phyloP scores from a whole-genome alignment of 30 jellyfish, hydroid and myxozoan species.

The Aurelia aurita complex sp. Pacific region DNA sequence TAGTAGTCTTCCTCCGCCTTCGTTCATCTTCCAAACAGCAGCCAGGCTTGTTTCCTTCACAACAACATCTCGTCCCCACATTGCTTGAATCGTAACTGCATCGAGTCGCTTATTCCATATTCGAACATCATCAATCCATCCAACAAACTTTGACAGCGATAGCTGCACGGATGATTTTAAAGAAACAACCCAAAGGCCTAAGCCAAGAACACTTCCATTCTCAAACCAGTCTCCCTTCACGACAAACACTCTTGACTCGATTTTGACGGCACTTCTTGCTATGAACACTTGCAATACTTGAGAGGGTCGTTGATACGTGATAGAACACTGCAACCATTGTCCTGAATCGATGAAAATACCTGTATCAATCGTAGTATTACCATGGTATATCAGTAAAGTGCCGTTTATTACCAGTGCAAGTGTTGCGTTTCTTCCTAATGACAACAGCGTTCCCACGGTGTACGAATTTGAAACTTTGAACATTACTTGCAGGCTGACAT shows the following conservation, averaged over 20 bases:
- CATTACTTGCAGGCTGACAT: constrained; percentile 49
- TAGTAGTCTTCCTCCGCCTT: constrained; percentile 41
- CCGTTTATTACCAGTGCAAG: constrained; percentile 48
- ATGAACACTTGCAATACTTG: constrained; percentile 25
- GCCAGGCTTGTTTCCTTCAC: constrained; percentile 9
- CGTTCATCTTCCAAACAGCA: constrained; percentile 67
- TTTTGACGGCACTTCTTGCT: constrained; percentile 2
- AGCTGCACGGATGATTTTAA: constrained; percentile 4
- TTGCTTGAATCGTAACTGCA: constrained; percentile 62
- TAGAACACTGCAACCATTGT: constrained; percentile 40
- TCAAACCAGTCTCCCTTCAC: constrained; percentile 44
- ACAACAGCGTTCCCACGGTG: constrained; percentile 41
- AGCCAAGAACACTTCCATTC: constrained; percentile 43
- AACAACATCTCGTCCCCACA: constrained; percentile 49
- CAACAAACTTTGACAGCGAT: constrained; percentile 34
- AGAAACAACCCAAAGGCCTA: constrained; percentile 65
- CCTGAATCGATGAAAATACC: constrained; percentile 33
- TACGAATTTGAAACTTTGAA: constrained; percentile 33
- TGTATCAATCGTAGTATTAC: constrained; percentile 28
- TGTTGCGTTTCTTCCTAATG: constrained; percentile 47
- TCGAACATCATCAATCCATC: constrained; percentile 66
- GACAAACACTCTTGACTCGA: constrained; percentile 19
- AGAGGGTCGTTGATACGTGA: constrained; percentile 38
- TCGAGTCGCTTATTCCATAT: constrained; percentile 58
- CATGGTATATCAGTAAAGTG: constrained; percentile 22